Base-by-base conservation (phyloP, 2,888 invertebrate species). In the Dryocosmus kuriphilus region DNA sequence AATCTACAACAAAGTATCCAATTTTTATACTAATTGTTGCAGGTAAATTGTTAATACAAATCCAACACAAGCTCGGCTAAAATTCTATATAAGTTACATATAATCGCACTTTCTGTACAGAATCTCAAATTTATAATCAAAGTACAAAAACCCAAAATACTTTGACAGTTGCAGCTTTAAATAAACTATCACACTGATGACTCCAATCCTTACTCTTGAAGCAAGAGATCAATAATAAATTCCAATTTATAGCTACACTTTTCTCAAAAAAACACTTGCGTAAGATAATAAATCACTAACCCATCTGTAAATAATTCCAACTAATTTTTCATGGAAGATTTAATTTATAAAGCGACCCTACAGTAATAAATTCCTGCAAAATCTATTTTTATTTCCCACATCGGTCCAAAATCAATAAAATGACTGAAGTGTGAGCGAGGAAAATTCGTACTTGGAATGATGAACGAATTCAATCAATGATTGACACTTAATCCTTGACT, bases 361-460 rank as follows among this genome's bases (percentile, higher is more conserved):
- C 46, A 30, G 11, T 51, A n/a, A 30, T 19, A 41, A 41, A 24
- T 41, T 57, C 24, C 24, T 6, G 57, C 14, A 14, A 57, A 24
- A 57, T 51, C 51, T 51, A 71, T 71, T 71, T 71, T 51, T 71
- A 71, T 71, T 51, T 46, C 30, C 5, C 2, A 11, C n/a, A 71
- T 30, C 11, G 51, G 30, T 51, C 46, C n/a, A 71, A 71, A 71
- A 71, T 71, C 71, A 55, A 14, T 41, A 32, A 27, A 77, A 77
- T 16, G 41, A 71, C 63, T 61, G 41, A 62, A 30, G 5, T 71
- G 46, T 71, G n/a, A 51, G 51, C 24, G 16, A 71, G 8, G 11
- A 27, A 71, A 71, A n/a, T 24, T 46, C 41, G 27, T 41, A 41
- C 30, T 30, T n/a, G 11, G 51, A 30, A 30, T 46, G 19, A 51